A percentile compares a stretch with the other conserved stretches of the same genome.
Conservation (phyloP, 2,113 vertebrate species). For the Burhinus oedicnemus region DNA sequence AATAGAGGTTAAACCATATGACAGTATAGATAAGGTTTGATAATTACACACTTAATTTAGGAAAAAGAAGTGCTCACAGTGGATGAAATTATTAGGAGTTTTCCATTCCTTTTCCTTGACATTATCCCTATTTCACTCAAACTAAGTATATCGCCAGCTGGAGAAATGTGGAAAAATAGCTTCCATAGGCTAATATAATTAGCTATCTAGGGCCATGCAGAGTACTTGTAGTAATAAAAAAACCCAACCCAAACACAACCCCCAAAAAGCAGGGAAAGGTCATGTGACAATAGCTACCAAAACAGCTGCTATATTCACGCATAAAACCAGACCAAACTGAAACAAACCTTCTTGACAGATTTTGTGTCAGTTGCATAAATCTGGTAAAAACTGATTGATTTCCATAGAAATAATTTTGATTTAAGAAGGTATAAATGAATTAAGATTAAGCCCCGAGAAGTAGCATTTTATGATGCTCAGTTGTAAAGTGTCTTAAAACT, state of each 20-base stretch:
- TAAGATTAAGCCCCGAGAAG: neutral
- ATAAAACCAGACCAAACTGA: neutral
- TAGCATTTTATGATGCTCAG: neutral
- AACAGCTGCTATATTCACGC: neutral
- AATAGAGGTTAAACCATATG: conserved; percentile 60
- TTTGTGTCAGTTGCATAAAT: neutral
- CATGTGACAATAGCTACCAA: neutral
- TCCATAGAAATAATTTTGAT: neutral
- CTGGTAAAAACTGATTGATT: neutral
- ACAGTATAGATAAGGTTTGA: conserved; percentile 54
- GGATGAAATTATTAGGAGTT: conserved; percentile 19
- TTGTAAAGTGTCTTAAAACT: neutral
- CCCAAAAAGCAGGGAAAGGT: neutral
- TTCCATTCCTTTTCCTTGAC: neutral
- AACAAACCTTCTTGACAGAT: neutral
- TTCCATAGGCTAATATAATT: neutral
- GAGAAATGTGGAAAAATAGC: neutral
- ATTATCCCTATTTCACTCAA: neutral
- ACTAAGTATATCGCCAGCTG: neutral
- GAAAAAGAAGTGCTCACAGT: conserved; percentile 31
- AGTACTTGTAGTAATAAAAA: neutral
- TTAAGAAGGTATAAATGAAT: neutral
- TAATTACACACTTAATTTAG: conserved; percentile 65
- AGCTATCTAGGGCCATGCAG: neutral
- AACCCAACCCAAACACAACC: neutral